Evolutionary conservation across 2,113 vertebrate species (phyloP).

Genomic region (Hemiprocne comata): DNA sequence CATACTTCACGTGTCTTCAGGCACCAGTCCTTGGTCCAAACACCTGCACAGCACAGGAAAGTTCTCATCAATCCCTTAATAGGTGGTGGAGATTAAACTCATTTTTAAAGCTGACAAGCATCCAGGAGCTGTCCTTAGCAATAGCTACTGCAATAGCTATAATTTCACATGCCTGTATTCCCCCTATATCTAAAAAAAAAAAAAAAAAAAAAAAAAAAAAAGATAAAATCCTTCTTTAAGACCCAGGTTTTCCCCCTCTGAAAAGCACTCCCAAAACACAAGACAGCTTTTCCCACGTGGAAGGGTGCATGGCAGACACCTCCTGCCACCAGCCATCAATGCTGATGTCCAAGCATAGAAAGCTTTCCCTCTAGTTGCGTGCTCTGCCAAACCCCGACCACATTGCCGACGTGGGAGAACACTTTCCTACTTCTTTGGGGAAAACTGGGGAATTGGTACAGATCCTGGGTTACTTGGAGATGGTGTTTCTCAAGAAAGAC

Average conservation of each 20-base stretch:
- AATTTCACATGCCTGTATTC: background rate
- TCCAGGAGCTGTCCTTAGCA: background rate
- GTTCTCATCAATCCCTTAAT: background rate
- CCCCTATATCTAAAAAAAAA: no score
- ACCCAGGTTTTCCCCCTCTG: background rate
- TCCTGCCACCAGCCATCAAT: background rate
- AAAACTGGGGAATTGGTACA: background rate
- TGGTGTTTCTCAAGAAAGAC: background rate
- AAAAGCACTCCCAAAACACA: background rate
- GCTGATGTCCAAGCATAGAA: rapidly evolving
- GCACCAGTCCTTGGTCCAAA: background rate
- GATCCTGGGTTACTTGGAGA: background rate
- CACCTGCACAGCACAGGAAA: background rate
- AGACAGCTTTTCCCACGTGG: background rate
- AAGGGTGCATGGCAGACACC: background rate
- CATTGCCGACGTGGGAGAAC: background rate
- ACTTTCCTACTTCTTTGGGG: background rate
- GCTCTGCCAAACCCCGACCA: background rate
- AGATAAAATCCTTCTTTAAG: background rate
- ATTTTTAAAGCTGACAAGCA: background rate
- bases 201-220: background rate
- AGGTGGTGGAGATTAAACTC: background rate
- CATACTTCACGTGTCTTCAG: background rate
- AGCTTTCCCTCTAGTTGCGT: background rate
- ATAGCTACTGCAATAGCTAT: background rate